Evolutionary conservation across 2,888 invertebrate species (phyloP).

Genomic region (Lasioglossum vierecki): DNA sequence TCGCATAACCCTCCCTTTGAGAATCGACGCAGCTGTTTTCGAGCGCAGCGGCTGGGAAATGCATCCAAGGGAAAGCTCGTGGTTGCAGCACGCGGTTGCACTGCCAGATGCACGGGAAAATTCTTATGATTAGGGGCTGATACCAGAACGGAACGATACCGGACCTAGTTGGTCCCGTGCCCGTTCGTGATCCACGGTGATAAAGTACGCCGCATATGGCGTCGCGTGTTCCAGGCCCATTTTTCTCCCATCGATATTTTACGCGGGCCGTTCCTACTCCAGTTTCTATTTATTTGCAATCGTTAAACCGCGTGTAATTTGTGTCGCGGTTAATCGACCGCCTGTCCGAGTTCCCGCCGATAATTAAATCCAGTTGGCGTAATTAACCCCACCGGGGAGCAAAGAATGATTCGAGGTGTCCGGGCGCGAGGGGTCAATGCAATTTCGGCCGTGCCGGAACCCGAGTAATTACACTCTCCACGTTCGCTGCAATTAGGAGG

Average conservation of each 20-base stretch:
- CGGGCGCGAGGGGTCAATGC: slow-evolving; percentile 14
- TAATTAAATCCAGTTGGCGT: slow-evolving; percentile 43
- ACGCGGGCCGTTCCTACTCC: neutral
- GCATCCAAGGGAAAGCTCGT: slow-evolving; percentile 24
- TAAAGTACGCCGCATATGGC: slow-evolving; percentile 41
- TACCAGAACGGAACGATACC: slow-evolving; percentile 13
- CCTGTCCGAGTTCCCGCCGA: slow-evolving; percentile 2
- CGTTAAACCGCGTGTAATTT: slow-evolving; percentile 27
- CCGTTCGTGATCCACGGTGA: slow-evolving; percentile 45
- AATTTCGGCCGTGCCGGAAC: slow-evolving; percentile 33
- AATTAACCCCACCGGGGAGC: slow-evolving; percentile 16
- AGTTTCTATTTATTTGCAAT: slow-evolving; percentile 15
- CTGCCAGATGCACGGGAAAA: slow-evolving; percentile 55
- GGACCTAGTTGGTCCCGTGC: neutral
- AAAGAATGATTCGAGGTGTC: neutral
- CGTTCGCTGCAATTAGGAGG: neutral
- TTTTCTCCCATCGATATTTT: slow-evolving; percentile 20
- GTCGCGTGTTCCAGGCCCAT: slow-evolving; percentile 23
- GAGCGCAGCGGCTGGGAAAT: slow-evolving; percentile 30
- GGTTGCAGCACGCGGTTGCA: slow-evolving; percentile 35
- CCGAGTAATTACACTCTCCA: neutral
- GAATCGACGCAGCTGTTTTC: slow-evolving; percentile 48
- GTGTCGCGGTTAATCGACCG: slow-evolving; percentile 42
- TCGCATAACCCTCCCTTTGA: slow-evolving; percentile 26
- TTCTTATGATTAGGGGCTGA: slow-evolving; percentile 37